These are phyloP conservation scores for Eucera pruinosa DNA, from an alignment of 2,888 invertebrate species.

Conservation along the genomic window DNA sequence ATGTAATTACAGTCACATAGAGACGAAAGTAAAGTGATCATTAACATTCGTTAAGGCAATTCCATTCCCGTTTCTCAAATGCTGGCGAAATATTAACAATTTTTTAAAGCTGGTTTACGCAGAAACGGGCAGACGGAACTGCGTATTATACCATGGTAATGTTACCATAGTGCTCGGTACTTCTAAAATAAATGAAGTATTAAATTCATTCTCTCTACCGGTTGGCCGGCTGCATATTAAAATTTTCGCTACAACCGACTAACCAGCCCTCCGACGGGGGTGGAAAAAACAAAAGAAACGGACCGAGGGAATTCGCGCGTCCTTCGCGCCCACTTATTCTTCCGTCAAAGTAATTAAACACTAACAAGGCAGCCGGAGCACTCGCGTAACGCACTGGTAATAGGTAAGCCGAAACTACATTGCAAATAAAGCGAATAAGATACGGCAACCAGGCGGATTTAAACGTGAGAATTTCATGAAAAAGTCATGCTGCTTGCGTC, in stretches of 20 bases:
- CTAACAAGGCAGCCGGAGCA: slow-evolving; percentile 59
- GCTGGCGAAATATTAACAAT: slow-evolving; percentile 40
- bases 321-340: slow-evolving; percentile 56
- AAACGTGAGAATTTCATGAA: not conserved
- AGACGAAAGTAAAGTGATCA: slow-evolving; percentile 30
- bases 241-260: slow-evolving; percentile 44
- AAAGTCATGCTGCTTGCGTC: not conserved
- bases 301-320: slow-evolving; percentile 22
- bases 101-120: slow-evolving; percentile 38
- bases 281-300: slow-evolving; percentile 17
- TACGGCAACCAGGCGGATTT: not conserved
- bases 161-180: slow-evolving; percentile 18
- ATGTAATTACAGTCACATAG: slow-evolving; percentile 33
- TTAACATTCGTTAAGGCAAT: slow-evolving; percentile 52
- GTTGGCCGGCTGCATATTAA: slow-evolving; percentile 69
- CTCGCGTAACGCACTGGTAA: slow-evolving; percentile 47
- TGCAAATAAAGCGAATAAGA: not conserved
- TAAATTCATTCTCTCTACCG: slow-evolving; percentile 70
- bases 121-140: slow-evolving; percentile 22
- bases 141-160: slow-evolving; percentile 24
- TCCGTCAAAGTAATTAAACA: slow-evolving; percentile 70
- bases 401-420: slow-evolving; percentile 32
- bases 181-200: slow-evolving; percentile 70
- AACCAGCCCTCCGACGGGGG: not conserved
- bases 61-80: slow-evolving; percentile 34